Evolutionary conservation across 2,888 invertebrate genomes (phyloP).

Genomic region (Antheraea yamamai): DNA sequence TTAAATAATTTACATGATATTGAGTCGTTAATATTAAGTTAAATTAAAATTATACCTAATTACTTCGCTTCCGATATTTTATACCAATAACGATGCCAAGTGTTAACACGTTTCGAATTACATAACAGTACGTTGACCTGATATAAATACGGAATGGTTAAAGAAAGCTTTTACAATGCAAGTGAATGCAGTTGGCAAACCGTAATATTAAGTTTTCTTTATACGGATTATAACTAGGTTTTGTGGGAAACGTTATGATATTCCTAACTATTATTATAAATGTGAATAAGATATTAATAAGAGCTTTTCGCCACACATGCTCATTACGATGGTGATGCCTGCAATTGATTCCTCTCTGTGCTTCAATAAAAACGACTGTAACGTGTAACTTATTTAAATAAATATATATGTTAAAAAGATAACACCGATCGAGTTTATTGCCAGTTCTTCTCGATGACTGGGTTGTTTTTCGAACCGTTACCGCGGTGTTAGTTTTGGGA

Average conservation of each 20-base stretch:
- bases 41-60: neutral
- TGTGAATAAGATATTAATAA: too few relatives aligned
- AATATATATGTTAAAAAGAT: too few relatives aligned
- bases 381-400: too few relatives aligned
- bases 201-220: neutral
- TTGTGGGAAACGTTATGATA: neutral
- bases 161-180: conserved; percentile 33
- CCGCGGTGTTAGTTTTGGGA: too few relatives aligned
- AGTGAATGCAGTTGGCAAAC: conserved; percentile 20
- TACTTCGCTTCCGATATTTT: neutral
- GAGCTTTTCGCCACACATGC: too few relatives aligned
- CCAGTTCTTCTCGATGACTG: too few relatives aligned
- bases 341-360: too few relatives aligned
- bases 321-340: too few relatives aligned
- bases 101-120: conserved; percentile 1
- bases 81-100: neutral
- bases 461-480: too few relatives aligned
- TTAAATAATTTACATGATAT: neutral
- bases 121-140: conserved; percentile 37
- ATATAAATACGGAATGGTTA: conserved; percentile 27
- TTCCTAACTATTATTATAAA: too few relatives aligned
- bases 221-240: neutral
- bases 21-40: neutral
- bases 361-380: too few relatives aligned
- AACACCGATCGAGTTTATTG: too few relatives aligned